Evolutionary conservation across 1,140 invertebrate species (phyloP).

Genomic region (Achatina immaculata): DNA sequence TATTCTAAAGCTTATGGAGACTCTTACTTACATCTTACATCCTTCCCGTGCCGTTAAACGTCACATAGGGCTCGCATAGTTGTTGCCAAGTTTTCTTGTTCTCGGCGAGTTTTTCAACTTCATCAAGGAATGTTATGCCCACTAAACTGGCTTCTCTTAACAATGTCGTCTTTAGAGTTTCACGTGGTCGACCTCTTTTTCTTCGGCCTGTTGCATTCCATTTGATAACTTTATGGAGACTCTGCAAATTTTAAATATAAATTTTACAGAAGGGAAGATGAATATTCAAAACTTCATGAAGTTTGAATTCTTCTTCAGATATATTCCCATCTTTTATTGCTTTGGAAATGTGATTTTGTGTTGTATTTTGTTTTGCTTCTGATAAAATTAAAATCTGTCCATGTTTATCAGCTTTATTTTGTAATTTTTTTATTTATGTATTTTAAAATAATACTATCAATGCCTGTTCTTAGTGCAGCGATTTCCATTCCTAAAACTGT

Average conservation of each 20-base stretch:
- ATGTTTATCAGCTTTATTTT: neutral
- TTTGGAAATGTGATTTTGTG: neutral
- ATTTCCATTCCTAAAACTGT: slow-evolving; percentile 9
- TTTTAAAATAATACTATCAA: neutral
- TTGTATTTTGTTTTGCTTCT: neutral
- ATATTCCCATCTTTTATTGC: neutral
- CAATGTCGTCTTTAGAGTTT: too few species aligned
- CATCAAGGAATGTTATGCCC: too few species aligned
- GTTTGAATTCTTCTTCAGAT: neutral
- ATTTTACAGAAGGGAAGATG: neutral
- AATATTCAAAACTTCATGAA: neutral
- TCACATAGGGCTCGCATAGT: too few species aligned
- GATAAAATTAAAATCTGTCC: neutral
- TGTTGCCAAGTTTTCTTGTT: too few species aligned
- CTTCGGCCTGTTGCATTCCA: too few species aligned
- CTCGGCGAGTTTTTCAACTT: too few species aligned
- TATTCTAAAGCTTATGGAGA: neutral
- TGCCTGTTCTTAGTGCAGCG: neutral
- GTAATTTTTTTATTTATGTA: neutral
- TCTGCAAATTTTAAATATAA: neutral
- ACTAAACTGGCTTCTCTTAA: too few species aligned
- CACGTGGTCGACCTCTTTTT: too few species aligned
- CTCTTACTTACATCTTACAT: too few species aligned
- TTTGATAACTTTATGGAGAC: too few species aligned
- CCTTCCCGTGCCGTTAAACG: too few species aligned